Percentiles rank a stretch among this genome's conserved stretches.
Evolutionary conservation across 2,113 vertebrate genomes (phyloP).

Genomic region (Tonatia bakeri): DNA sequence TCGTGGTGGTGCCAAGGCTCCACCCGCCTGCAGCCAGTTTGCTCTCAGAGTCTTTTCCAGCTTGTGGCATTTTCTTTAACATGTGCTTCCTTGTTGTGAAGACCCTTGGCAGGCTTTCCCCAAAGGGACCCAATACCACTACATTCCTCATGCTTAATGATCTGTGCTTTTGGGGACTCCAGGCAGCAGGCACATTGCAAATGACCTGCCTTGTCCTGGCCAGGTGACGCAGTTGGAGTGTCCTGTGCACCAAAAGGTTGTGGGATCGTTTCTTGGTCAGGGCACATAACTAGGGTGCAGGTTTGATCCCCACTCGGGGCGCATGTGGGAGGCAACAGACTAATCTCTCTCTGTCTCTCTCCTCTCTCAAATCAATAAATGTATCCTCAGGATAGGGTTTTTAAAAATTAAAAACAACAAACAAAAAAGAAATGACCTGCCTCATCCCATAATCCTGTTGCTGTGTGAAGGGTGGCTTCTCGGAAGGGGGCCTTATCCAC

Average conservation of each 20-base stretch:
- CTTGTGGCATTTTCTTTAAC: neutral
- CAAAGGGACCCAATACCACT: constrained; percentile 22
- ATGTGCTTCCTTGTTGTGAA: constrained; percentile 36
- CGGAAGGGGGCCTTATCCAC: too few relatives aligned
- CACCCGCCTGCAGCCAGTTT: neutral
- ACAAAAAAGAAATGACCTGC: neutral
- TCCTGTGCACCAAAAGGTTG: too few relatives aligned
- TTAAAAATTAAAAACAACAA: too few relatives aligned
- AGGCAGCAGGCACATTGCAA: neutral
- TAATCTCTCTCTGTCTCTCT: too few relatives aligned
- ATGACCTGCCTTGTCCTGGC: neutral
- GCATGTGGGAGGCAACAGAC: too few relatives aligned
- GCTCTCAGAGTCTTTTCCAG: neutral
- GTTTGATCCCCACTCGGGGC: too few relatives aligned
- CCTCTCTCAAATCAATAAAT: too few relatives aligned
- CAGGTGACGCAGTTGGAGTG: too few relatives aligned
- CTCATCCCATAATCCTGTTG: neutral
- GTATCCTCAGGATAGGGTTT: too few relatives aligned
- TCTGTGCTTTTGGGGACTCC: neutral
- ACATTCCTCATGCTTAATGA: neutral
- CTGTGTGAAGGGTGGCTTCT: neutral
- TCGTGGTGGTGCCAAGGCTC: neutral
- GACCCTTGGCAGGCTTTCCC: neutral
- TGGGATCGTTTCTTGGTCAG: too few relatives aligned
- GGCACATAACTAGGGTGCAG: too few relatives aligned